phyloP scores from a whole-genome alignment of 2,888 invertebrate genomes.

The Philonicus albiceps region DNA sequence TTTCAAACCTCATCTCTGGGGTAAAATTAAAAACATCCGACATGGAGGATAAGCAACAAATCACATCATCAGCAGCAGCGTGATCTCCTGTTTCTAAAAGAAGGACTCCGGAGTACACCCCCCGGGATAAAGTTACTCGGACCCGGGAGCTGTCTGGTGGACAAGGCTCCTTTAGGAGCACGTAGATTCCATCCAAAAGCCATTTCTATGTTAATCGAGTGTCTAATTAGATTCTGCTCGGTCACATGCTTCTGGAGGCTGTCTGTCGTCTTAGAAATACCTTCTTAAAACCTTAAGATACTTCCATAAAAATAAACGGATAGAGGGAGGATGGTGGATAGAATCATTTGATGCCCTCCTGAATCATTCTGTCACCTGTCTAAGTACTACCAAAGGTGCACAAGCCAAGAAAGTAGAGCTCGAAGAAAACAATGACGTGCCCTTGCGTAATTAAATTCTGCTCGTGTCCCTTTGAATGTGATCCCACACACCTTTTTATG shows the following conservation, averaged over 20 bases:
- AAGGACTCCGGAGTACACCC: not conserved
- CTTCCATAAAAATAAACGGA: not conserved
- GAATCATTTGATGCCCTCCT: slow-evolving; percentile 22
- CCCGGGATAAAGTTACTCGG: slow-evolving; percentile 8
- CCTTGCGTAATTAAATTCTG: slow-evolving; percentile 29
- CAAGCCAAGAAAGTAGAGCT: not conserved
- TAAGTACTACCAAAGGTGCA: not conserved
- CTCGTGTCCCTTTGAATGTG: slow-evolving; percentile 5
- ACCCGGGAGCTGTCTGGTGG: not conserved
- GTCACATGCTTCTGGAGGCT: not conserved
- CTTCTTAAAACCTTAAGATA: not conserved
- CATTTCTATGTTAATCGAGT: slow-evolving; percentile 37
- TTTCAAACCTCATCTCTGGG: slow-evolving; percentile 4
- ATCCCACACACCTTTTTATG: slow-evolving; percentile 36
- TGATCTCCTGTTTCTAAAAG: not conserved
- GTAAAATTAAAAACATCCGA: slow-evolving; percentile 35
- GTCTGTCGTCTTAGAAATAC: not conserved
- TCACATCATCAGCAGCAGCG: slow-evolving; percentile 13
- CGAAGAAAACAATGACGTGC: not conserved
- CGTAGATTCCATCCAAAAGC: slow-evolving; percentile 17
- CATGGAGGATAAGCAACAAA: slow-evolving; percentile 30
- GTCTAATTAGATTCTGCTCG: slow-evolving; percentile 25
- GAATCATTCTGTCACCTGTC: slow-evolving; percentile 26
- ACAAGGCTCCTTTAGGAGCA: not conserved
- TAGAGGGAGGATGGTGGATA: not conserved